phyloP scores from a whole-genome alignment of 2,797 vertebrate genomes.

The Lutjanus argentimaculatus region DNA sequence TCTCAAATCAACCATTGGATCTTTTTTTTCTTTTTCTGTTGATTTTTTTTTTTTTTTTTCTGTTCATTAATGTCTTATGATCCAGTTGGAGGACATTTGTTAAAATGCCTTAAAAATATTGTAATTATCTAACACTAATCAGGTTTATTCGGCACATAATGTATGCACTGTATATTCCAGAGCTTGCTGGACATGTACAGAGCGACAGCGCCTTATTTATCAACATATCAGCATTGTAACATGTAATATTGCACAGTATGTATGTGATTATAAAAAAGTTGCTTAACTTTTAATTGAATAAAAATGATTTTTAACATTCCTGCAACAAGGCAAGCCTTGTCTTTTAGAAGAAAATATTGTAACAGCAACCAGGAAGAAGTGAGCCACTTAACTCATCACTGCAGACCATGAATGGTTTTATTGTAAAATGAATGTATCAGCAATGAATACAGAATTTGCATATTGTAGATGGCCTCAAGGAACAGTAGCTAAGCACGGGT shows the following conservation, averaged over 20 bases:
- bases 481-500: background rate
- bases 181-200: conserved; percentile 55
- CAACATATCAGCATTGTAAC: conserved; percentile 66
- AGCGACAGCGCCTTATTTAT: conserved; percentile 71
- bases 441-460: background rate
- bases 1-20: conserved; percentile 23
- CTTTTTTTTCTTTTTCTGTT: background rate
- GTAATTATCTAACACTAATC: conserved; percentile 65
- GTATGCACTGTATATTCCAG: conserved; percentile 57
- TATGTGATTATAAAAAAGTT: conserved; percentile 56
- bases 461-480: background rate
- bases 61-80: conserved; percentile 31
- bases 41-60: conserved; percentile 1
- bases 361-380: background rate
- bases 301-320: conserved; percentile 67
- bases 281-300: conserved; percentile 67
- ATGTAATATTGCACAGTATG: conserved; percentile 72
- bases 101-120: conserved; percentile 53
- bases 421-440: background rate
- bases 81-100: conserved; percentile 37
- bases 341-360: background rate
- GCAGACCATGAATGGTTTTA: background rate
- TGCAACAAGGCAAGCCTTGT: conserved; percentile 27
- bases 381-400: background rate
- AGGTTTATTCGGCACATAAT: conserved; percentile 72